Percentiles rank a stretch among this genome's conserved stretches.
phyloP scores from a whole-genome alignment of 2,113 vertebrate species.

The Saimiri boliviensis region DNA sequence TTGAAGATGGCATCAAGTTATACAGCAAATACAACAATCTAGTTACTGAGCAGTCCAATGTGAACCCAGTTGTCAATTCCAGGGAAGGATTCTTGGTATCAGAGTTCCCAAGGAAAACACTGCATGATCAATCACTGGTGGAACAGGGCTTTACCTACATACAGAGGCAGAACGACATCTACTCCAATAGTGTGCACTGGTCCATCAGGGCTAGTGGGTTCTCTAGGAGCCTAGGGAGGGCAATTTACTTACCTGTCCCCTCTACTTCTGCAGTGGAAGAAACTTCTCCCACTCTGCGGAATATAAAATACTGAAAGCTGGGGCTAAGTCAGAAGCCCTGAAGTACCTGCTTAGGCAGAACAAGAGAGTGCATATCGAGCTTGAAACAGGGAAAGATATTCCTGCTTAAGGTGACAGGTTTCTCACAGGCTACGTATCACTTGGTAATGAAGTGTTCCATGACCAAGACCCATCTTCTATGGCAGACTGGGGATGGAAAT shows the following conservation, averaged over 20 bases:
- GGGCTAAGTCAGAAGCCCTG: background rate
- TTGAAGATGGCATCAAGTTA: background rate
- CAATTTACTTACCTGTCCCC: background rate
- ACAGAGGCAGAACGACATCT: background rate
- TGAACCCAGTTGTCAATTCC: background rate
- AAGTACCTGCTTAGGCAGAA: background rate
- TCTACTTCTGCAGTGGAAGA: background rate
- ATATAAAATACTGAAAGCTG: background rate
- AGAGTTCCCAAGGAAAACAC: background rate
- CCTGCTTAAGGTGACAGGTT: background rate
- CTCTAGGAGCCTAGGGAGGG: background rate
- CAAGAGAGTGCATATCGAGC: background rate
- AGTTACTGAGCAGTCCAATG: background rate
- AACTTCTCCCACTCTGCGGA: accelerated
- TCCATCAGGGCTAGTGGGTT: background rate
- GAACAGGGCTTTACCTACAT: background rate
- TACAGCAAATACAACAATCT: background rate
- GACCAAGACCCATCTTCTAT: background rate
- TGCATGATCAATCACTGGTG: background rate
- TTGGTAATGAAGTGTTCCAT: background rate
- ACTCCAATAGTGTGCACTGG: background rate
- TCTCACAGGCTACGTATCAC: background rate
- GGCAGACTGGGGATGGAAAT: background rate
- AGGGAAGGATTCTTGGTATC: background rate
- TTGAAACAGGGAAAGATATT: background rate